Evolutionary conservation across 2,113 vertebrate species (phyloP).

Genomic region (Bombycilla garrulus): DNA sequence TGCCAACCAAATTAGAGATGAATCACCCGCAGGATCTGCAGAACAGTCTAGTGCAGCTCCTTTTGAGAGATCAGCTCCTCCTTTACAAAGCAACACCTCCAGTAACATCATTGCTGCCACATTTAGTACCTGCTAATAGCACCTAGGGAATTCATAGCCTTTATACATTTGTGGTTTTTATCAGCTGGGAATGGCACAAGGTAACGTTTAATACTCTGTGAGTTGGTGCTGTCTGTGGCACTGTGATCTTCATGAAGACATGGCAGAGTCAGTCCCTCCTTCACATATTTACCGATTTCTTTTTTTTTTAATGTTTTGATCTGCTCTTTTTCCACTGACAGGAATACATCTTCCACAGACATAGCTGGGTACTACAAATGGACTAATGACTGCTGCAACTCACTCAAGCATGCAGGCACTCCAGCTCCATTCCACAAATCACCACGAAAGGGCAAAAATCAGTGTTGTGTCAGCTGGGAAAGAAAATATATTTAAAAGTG

Average conservation of each 20-base stretch:
- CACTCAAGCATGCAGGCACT: background rate
- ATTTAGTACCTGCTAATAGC: background rate
- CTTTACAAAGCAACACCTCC: background rate
- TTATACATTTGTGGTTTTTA: background rate
- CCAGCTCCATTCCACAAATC: background rate
- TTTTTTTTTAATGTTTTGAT: too few species aligned
- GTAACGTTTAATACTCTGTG: background rate
- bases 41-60: background rate
- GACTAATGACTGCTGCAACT: background rate
- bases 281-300: accelerated
- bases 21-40: background rate
- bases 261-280: background rate
- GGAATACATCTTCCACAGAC: background rate
- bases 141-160: background rate
- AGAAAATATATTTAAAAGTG: background rate
- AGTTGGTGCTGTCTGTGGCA: background rate
- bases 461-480: background rate
- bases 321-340: background rate
- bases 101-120: background rate
- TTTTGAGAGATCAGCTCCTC: background rate
- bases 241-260: background rate
- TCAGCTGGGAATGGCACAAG: background rate
- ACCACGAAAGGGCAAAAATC: background rate
- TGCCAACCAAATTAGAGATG: background rate
- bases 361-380: background rate